A percentile compares a stretch with the other conserved stretches of the same genome.
Evolutionary conservation across 2,113 vertebrate species (phyloP).

Genomic region (Microcebus murinus): DNA sequence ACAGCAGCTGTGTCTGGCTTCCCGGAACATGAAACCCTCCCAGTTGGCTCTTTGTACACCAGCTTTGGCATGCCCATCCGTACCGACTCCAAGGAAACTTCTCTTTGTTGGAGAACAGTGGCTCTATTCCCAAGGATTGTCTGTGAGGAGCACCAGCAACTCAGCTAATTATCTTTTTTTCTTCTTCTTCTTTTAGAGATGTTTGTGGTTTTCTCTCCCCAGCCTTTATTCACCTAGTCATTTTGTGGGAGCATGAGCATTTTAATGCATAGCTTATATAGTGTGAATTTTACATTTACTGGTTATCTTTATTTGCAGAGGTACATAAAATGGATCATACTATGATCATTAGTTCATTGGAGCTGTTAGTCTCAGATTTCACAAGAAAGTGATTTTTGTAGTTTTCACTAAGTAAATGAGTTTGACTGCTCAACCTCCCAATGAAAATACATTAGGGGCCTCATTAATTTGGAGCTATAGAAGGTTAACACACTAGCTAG

Average conservation of each 20-base stretch:
- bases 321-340: conserved; percentile 84
- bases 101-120: neutral
- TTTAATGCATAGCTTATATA: conserved; percentile 78
- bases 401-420: conserved; percentile 87
- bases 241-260: conserved; percentile 73
- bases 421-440: conserved; percentile 88
- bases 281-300: conserved; percentile 83
- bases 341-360: conserved; percentile 86
- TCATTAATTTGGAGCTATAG: conserved; percentile 87
- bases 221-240: conserved; percentile 53
- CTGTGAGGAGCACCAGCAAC: neutral
- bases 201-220: neutral
- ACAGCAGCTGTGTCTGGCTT: conserved; percentile 35
- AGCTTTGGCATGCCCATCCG: neutral
- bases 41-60: neutral
- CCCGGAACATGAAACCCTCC: neutral
- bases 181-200: neutral
- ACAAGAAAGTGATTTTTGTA: conserved; percentile 88
- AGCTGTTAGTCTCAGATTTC: conserved; percentile 87
- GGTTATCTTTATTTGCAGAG: conserved; percentile 85
- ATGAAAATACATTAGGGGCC: conserved; percentile 88
- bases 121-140: neutral
- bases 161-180: neutral
- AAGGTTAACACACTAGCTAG: conserved; percentile 81
- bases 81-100: neutral